Percentiles rank a stretch among this genome's conserved stretches.
These are phyloP conservation scores for Hypselothyrea guttata DNA, from an alignment of 2,888 invertebrate genomes.

Conservation along the genomic window DNA sequence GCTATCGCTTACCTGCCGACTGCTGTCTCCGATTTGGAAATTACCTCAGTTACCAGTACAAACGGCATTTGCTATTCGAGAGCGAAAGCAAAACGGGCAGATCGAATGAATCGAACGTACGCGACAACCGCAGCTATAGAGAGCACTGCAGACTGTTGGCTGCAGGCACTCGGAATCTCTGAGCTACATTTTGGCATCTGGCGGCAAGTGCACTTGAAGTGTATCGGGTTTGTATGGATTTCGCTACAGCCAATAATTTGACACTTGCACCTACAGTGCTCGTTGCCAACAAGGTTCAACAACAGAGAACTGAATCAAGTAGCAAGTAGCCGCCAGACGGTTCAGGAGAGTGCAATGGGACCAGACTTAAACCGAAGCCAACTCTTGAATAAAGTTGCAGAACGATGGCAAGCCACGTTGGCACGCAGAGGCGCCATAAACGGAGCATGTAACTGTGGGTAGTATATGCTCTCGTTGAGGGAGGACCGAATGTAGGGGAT, in stretches of 20 bases:
- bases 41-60: slow-evolving; percentile 26
- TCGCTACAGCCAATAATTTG: slow-evolving; percentile 70
- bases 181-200: slow-evolving; percentile 48
- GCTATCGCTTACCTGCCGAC: slow-evolving; percentile 38
- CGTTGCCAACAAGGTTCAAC: slow-evolving; percentile 16
- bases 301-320: slow-evolving; percentile 13
- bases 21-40: slow-evolving; percentile 39
- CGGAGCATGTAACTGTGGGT: slow-evolving; percentile 13
- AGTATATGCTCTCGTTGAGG: slow-evolving; percentile 13
- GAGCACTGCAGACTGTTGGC: slow-evolving; percentile 6
- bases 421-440: slow-evolving; percentile 41
- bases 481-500: slow-evolving; percentile 19
- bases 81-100: slow-evolving; percentile 28
- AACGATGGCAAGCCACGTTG: slow-evolving; percentile 12
- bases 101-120: slow-evolving; percentile 17
- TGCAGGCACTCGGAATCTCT: background rate
- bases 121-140: slow-evolving; percentile 20
- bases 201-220: slow-evolving; percentile 69
- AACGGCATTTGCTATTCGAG: slow-evolving; percentile 11
- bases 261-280: slow-evolving; percentile 52
- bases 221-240: slow-evolving; percentile 70
- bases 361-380: slow-evolving; percentile 32
- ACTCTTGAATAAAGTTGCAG: slow-evolving; percentile 52
- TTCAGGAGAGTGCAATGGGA: slow-evolving; percentile 1
- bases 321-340: background rate